Evolutionary conservation across 2,888 invertebrate species (phyloP).

Genomic region (Vandiemenella viatica): DNA sequence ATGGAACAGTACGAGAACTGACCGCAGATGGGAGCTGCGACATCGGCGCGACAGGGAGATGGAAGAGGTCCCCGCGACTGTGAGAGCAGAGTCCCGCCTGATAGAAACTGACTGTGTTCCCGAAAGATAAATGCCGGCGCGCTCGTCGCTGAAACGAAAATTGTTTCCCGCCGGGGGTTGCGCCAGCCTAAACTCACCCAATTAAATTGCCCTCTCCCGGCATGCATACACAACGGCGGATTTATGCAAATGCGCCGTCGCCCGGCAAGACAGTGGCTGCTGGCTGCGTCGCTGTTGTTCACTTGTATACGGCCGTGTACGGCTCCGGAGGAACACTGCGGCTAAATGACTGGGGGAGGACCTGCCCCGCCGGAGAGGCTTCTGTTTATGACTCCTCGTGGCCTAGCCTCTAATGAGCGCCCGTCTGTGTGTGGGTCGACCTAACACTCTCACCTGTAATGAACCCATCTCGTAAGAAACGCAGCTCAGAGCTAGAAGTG

Average conservation of each 20-base stretch:
- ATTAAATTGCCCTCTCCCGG: slow-evolving; percentile 5
- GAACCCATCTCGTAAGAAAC: too few species aligned
- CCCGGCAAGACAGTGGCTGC: background rate
- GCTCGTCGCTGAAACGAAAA: slow-evolving; percentile 1
- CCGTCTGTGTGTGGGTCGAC: background rate
- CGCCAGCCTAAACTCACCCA: background rate
- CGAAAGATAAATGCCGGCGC: background rate
- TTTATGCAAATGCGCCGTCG: slow-evolving; percentile 7
- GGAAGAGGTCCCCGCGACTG: background rate
- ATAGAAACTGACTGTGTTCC: background rate
- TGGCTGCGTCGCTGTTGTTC: too few species aligned
- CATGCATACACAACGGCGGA: slow-evolving; percentile 4
- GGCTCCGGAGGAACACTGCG: too few species aligned
- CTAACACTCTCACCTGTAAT: too few species aligned
- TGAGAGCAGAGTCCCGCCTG: background rate
- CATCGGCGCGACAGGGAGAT: too few species aligned
- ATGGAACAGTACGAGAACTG: too few species aligned
- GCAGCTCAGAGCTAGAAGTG: too few species aligned
- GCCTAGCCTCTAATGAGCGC: background rate
- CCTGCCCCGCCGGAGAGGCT: background rate
- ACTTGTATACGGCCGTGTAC: background rate
- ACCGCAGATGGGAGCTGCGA: too few species aligned
- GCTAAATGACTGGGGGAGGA: background rate
- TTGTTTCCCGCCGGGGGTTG: slow-evolving; percentile 4
- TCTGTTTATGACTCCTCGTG: background rate